A percentile compares a stretch with the other conserved stretches of the same genome.
Conservation (phyloP, 2,888 invertebrate genomes). For the Nephrotoma flavescens region DNA sequence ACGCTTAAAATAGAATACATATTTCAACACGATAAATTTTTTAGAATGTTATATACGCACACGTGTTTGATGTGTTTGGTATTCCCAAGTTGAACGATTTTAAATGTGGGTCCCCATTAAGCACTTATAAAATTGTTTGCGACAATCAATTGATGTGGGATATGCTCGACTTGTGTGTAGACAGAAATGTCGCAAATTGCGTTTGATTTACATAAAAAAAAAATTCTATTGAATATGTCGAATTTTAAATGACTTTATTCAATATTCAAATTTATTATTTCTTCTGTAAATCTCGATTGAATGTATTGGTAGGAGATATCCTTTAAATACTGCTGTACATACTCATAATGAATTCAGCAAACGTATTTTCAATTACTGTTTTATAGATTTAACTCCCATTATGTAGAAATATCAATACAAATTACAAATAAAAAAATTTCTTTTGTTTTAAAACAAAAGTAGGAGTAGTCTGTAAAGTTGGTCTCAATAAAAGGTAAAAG, state of each 20-base stretch:
- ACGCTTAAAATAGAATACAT: not conserved
- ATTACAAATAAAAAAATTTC: too few relatives aligned
- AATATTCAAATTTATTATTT: not conserved
- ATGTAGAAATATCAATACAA: too few relatives aligned
- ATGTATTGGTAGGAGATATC: too few relatives aligned
- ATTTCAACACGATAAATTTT: not conserved
- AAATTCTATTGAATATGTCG: not conserved
- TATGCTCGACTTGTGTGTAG: not conserved
- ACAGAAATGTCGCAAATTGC: not conserved
- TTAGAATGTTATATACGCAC: not conserved
- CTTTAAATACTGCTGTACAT: too few relatives aligned
- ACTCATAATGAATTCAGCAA: not conserved
- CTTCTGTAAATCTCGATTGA: not conserved
- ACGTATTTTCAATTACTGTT: not conserved
- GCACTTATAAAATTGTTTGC: not conserved
- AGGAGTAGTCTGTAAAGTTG: too few relatives aligned
- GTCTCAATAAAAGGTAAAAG: too few relatives aligned
- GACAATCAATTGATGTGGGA: not conserved
- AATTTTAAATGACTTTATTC: not conserved
- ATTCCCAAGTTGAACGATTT: not conserved
- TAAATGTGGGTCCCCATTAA: not conserved
- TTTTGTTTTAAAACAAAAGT: too few relatives aligned
- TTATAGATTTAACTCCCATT: too few relatives aligned
- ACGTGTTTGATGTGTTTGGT: too few relatives aligned
- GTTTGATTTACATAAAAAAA: not conserved